Percentiles rank a stretch among this genome's conserved stretches.
Evolutionary conservation across 2,113 vertebrate genomes (phyloP).

Genomic region (Podocnemis expansa): DNA sequence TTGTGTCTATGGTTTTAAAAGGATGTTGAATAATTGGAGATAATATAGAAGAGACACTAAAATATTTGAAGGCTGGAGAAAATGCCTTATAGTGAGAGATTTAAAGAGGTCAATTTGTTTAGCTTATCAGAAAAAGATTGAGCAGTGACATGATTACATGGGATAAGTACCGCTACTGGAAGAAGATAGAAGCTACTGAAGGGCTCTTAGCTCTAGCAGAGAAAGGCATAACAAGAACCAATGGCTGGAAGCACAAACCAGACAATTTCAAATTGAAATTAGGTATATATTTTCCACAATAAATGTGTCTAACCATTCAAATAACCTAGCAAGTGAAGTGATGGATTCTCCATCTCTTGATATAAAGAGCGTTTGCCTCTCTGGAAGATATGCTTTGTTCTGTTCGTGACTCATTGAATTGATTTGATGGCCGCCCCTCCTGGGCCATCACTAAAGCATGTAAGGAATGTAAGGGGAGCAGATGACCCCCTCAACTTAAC

Average conservation of each 20-base stretch:
- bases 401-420: no score
- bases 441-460: no score
- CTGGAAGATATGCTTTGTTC: background rate
- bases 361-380: background rate
- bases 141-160: background rate
- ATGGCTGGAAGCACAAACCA: background rate
- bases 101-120: background rate
- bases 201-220: background rate
- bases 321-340: background rate
- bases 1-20: background rate
- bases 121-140: background rate
- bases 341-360: background rate
- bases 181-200: background rate
- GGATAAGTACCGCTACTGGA: background rate
- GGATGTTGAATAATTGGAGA: background rate
- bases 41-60: background rate
- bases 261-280: conserved; percentile 8
- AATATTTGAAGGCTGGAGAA: background rate
- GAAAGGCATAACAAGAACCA: background rate
- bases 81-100: background rate
- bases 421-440: no score
- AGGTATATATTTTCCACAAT: background rate
- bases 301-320: background rate
- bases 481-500: no score
- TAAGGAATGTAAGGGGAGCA: no score